Percentiles rank a stretch among this genome's conserved stretches.
These are phyloP conservation scores for Elegia similella DNA, from an alignment of 2,888 invertebrate genomes.

Conservation along the genomic window DNA sequence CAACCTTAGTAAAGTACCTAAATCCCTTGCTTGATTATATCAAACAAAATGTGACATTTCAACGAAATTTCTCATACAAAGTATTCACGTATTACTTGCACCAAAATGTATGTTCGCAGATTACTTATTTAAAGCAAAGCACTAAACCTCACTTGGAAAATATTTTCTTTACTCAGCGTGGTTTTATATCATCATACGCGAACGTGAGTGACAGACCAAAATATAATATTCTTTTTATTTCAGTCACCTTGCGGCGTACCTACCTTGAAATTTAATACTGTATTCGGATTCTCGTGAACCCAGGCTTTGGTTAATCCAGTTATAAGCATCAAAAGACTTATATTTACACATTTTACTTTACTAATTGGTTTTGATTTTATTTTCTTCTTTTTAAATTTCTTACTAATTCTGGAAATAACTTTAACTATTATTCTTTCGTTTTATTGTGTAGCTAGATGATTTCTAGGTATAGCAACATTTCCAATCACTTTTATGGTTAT, in stretches of 20 bases:
- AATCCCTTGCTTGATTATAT: background rate
- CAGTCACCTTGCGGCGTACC: conserved; percentile 9
- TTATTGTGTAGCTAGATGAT: too few species aligned
- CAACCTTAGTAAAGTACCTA: too few species aligned
- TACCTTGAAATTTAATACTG: conserved; percentile 9
- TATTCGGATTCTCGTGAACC: conserved; percentile 1
- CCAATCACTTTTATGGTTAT: too few species aligned
- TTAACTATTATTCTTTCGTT: background rate
- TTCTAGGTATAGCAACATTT: too few species aligned
- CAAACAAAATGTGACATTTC: background rate
- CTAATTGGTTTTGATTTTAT: background rate
- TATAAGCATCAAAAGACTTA: conserved; percentile 1
- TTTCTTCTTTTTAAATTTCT: background rate
- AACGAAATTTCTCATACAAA: background rate
- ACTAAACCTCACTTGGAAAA: background rate
- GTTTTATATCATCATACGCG: background rate
- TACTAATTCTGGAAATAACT: background rate
- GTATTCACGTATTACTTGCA: background rate
- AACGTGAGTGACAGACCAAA: conserved; percentile 7
- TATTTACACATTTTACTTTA: background rate
- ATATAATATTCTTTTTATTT: conserved; percentile 8
- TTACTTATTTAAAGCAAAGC: background rate
- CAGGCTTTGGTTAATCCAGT: background rate
- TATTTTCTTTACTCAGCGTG: background rate
- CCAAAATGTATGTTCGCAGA: background rate